Conservation (phyloP, 2,113 vertebrate species). For the Podarcis raffonei region DNA sequence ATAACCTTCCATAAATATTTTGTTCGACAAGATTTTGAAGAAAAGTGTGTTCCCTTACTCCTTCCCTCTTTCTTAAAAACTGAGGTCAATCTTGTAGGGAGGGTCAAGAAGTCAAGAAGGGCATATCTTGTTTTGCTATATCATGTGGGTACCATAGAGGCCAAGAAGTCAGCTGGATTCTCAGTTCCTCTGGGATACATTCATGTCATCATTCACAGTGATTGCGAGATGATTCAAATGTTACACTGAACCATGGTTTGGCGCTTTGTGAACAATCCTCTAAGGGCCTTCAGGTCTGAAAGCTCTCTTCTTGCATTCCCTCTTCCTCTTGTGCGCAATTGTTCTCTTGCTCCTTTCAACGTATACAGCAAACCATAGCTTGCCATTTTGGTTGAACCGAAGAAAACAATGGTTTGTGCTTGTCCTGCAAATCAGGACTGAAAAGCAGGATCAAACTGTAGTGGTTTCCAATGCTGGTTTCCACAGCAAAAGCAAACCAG, state of each 20-base stretch:
- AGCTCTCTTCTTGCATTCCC: background rate
- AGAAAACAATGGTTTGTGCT: background rate
- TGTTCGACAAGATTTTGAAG: rapidly evolving
- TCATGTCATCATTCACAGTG: background rate
- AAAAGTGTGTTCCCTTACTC: background rate
- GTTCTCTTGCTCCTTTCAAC: background rate
- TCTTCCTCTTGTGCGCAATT: background rate
- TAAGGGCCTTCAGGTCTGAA: background rate
- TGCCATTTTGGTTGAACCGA: background rate
- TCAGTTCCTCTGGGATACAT: background rate
- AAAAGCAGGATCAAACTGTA: background rate
- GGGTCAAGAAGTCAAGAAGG: background rate
- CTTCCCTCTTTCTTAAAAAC: background rate
- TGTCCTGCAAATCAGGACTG: background rate
- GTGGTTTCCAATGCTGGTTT: background rate
- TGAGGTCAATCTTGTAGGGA: no score
- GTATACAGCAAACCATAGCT: background rate
- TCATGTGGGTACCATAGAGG: background rate
- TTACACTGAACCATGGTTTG: background rate
- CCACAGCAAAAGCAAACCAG: background rate
- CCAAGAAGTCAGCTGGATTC: background rate
- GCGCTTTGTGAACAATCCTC: background rate
- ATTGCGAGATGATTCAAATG: background rate
- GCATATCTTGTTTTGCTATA: background rate
- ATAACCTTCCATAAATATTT: rapidly evolving